Percentiles rank a stretch among this genome's conserved stretches.
phyloP scores from a whole-genome alignment of 2,888 invertebrate species.

The Apomyelois bistriatella region DNA sequence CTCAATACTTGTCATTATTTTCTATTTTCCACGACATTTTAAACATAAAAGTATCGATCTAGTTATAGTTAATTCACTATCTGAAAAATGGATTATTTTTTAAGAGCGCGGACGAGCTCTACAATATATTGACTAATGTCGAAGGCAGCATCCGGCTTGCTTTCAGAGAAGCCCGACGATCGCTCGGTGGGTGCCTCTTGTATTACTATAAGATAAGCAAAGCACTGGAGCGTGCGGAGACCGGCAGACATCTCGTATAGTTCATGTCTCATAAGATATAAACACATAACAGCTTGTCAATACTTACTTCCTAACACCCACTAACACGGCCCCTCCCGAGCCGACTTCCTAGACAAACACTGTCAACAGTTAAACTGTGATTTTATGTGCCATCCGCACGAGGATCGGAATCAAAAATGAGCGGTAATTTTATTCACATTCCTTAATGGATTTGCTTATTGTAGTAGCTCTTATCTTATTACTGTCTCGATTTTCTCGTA shows the following conservation, averaged over 20 bases:
- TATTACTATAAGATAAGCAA: slow-evolving; percentile 2
- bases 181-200: slow-evolving; percentile 40
- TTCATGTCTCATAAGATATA: slow-evolving; percentile 25
- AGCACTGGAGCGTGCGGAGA: slow-evolving; percentile 2
- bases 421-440: slow-evolving; percentile 76
- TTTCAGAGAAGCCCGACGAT: slow-evolving; percentile 1
- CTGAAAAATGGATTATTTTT: slow-evolving; percentile 37
- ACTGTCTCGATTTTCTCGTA: slow-evolving; percentile 77
- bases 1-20: slow-evolving; percentile 51
- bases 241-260: slow-evolving; percentile 18
- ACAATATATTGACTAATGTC: slow-evolving; percentile 33
- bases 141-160: slow-evolving; percentile 26
- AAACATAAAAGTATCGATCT: slow-evolving; percentile 24
- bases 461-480: slow-evolving; percentile 76
- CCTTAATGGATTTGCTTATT: slow-evolving; percentile 77
- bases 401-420: slow-evolving; percentile 60
- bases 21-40: slow-evolving; percentile 60
- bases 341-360: slow-evolving; percentile 37
- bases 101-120: slow-evolving; percentile 41
- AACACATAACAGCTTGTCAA: slow-evolving; percentile 50
- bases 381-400: slow-evolving; percentile 66
- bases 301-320: slow-evolving; percentile 50
- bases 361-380: slow-evolving; percentile 55
- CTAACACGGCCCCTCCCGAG: slow-evolving; percentile 40
- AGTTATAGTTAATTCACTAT: slow-evolving; percentile 18